A percentile compares a stretch with the other conserved stretches of the same genome.
Conservation (phyloP, 2,797 vertebrate species). For the Schizopygopsis pylzovi region DNA sequence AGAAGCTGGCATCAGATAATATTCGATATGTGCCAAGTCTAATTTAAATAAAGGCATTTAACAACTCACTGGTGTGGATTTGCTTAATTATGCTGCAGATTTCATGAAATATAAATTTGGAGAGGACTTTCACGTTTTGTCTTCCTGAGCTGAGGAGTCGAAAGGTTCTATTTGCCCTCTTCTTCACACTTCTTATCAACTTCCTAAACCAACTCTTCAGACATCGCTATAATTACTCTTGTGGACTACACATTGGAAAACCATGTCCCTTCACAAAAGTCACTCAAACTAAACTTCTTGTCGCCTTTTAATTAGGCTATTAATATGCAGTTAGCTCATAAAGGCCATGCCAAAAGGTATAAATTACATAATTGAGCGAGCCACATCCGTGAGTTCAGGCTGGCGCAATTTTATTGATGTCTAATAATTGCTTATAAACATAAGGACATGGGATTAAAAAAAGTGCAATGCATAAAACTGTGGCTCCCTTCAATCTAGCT, state of each 20-base stretch:
- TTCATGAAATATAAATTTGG: slow-evolving; percentile 28
- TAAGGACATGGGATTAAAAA: slow-evolving; percentile 55
- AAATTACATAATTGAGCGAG: slow-evolving; percentile 61
- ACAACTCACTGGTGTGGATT: slow-evolving; percentile 16
- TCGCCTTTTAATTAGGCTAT: slow-evolving; percentile 74
- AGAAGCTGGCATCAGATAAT: slow-evolving; percentile 13
- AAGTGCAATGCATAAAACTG: slow-evolving; percentile 35
- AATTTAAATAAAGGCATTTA: slow-evolving; percentile 16
- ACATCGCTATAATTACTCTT: slow-evolving; percentile 57
- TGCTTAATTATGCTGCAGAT: slow-evolving; percentile 17
- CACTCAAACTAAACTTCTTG: slow-evolving; percentile 63
- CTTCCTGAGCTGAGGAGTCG: slow-evolving; percentile 39
- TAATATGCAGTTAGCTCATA: slow-evolving; percentile 65
- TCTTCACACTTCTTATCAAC: slow-evolving; percentile 51
- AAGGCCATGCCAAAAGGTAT: slow-evolving; percentile 66
- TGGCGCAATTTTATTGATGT: slow-evolving; percentile 39
- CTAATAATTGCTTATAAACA: slow-evolving; percentile 70
- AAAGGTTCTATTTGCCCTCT: slow-evolving; percentile 41
- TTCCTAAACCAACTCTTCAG: slow-evolving; percentile 42
- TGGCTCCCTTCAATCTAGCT: not conserved
- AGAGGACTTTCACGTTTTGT: slow-evolving; percentile 24
- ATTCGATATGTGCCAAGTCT: not conserved
- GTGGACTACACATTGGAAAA: slow-evolving; percentile 54
- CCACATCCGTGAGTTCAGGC: slow-evolving; percentile 64
- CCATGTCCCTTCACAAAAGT: slow-evolving; percentile 60